Evolutionary conservation across 2,888 invertebrate species (phyloP).

Genomic region (Xylota sylvarum): DNA sequence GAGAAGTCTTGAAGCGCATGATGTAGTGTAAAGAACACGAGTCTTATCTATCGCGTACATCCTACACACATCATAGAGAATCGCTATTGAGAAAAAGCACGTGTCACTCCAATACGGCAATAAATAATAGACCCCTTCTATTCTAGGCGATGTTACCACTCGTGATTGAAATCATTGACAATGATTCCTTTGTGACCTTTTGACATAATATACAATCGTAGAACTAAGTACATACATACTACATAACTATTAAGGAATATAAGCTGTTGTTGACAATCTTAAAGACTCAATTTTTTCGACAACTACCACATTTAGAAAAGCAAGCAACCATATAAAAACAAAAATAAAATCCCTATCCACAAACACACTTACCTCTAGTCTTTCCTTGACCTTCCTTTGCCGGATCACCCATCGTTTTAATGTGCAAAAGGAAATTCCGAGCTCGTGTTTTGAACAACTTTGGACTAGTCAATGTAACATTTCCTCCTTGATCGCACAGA

Average conservation of each 20-base stretch:
- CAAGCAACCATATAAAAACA: conserved; percentile 30
- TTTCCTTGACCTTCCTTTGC: conserved; percentile 86
- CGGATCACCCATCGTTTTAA: conserved; percentile 89
- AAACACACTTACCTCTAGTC: conserved; percentile 82
- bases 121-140: too few relatives aligned
- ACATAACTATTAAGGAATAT: not conserved
- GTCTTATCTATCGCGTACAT: too few relatives aligned
- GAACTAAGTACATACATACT: not conserved
- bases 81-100: too few relatives aligned
- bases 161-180: too few relatives aligned
- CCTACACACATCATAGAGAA: too few relatives aligned
- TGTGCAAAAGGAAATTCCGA: conserved; percentile 92
- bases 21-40: too few relatives aligned
- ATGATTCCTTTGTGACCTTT: too few relatives aligned
- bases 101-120: too few relatives aligned
- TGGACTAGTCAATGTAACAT: conserved; percentile 94
- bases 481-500: conserved; percentile 93
- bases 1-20: too few relatives aligned
- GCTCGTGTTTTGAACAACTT: conserved; percentile 91
- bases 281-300: not conserved
- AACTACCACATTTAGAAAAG: conserved; percentile 3
- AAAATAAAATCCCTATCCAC: not conserved
- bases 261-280: not conserved
- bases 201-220: too few relatives aligned
- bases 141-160: too few relatives aligned